Percentiles rank a stretch among this genome's conserved stretches.
Conservation (phyloP, 2,113 vertebrate species). For the Zapus hudsonius region DNA sequence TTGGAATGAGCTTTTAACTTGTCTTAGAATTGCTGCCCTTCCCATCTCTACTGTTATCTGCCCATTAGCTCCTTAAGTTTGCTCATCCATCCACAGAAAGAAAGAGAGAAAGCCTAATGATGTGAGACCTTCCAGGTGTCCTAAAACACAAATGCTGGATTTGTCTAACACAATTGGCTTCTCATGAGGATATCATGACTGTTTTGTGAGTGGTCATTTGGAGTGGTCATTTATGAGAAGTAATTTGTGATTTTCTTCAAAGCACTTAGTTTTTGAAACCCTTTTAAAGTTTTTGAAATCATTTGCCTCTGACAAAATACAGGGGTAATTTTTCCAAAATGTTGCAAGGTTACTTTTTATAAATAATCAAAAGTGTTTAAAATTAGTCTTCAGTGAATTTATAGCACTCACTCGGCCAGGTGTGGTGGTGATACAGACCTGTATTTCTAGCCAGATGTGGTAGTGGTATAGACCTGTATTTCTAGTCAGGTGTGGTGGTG, state of each 20-base stretch:
- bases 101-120: conserved; percentile 45
- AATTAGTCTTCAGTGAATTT: neutral
- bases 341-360: neutral
- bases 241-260: neutral
- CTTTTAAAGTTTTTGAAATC: neutral
- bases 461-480: too few species aligned
- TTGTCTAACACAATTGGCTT: neutral
- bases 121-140: conserved; percentile 66
- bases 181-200: neutral
- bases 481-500: too few species aligned
- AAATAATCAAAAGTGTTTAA: neutral
- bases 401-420: neutral
- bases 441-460: too few species aligned
- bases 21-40: conserved; percentile 81
- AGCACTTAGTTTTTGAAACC: neutral
- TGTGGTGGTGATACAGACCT: neutral
- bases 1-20: conserved; percentile 86
- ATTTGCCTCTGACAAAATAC: neutral
- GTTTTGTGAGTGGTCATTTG: neutral
- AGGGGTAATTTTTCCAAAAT: neutral
- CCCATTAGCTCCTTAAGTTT: conserved; percentile 83
- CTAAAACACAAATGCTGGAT: neutral
- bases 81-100: conserved; percentile 77
- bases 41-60: conserved; percentile 83
- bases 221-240: neutral